phyloP scores from a whole-genome alignment of 2,797 vertebrate genomes.

The Leptatherina wallacei region DNA sequence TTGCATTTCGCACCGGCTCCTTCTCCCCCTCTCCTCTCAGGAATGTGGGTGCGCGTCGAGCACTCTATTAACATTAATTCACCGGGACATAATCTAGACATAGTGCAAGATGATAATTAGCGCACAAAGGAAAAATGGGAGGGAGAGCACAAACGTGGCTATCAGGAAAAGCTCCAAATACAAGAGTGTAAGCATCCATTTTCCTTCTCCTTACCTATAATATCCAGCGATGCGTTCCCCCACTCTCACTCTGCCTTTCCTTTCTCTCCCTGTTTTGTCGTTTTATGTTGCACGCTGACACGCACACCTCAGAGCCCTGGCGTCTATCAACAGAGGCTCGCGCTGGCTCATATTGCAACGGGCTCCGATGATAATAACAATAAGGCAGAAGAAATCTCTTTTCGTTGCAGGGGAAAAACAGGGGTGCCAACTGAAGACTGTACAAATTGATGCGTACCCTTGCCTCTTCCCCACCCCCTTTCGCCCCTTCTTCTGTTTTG shows the following conservation, averaged over 20 bases:
- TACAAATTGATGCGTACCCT: conserved; percentile 88
- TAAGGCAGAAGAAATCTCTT: conserved; percentile 78
- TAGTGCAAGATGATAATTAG: conserved; percentile 69
- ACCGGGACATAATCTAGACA: conserved; percentile 68
- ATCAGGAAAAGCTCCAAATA: conserved; percentile 68
- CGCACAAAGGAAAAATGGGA: conserved; percentile 76
- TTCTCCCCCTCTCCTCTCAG: conserved; percentile 50
- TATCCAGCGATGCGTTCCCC: conserved; percentile 84
- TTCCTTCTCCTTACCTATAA: conserved; percentile 84
- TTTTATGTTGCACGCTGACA: conserved; percentile 82
- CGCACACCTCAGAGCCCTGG: conserved; percentile 70
- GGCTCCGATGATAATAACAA: conserved; percentile 72
- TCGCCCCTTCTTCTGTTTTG: conserved; percentile 60
- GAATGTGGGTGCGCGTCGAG: conserved; percentile 78
- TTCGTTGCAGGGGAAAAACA: conserved; percentile 77
- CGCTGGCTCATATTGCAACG: conserved; percentile 80
- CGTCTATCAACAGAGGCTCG: conserved; percentile 71
- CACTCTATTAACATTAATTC: conserved; percentile 64
- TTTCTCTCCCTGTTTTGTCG: conserved; percentile 70
- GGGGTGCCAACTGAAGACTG: conserved; percentile 85
- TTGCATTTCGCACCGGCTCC: conserved; percentile 73
- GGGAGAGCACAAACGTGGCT: conserved; percentile 75
- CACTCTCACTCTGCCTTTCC: conserved; percentile 69
- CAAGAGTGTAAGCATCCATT: conserved; percentile 80
- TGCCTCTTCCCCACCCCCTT: conserved; percentile 80